Conservation (phyloP, 1,140 invertebrate species). For the Caenorhabditis remanei region DNA sequence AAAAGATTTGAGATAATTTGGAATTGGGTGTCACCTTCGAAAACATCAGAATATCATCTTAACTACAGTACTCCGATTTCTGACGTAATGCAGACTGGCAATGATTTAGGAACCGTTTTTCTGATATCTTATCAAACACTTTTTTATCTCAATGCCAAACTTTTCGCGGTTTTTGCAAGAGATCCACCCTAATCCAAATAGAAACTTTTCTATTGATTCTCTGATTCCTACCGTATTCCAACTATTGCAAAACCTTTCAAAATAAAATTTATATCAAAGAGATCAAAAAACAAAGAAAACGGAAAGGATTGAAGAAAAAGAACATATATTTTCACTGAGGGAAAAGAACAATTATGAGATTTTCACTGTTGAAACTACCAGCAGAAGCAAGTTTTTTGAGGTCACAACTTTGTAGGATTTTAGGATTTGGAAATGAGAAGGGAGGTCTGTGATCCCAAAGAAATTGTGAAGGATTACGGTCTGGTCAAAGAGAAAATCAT, state of each 20-base stretch:
- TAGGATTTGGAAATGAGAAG: constrained; percentile 32
- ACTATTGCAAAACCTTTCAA: background rate
- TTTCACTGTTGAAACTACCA: constrained; percentile 28
- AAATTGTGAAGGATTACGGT: background rate
- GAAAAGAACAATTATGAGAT: constrained; percentile 37
- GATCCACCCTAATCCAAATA: background rate
- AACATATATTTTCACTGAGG: background rate
- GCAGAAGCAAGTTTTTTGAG: constrained; percentile 18
- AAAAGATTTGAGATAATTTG: too few species aligned
- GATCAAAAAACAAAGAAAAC: background rate
- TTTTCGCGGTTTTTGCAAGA: constrained; percentile 4
- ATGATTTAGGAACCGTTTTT: background rate
- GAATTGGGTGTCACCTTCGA: background rate
- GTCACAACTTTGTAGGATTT: constrained; percentile 36
- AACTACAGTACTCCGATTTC: background rate
- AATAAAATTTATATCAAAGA: background rate
- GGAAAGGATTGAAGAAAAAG: background rate
- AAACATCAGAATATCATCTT: background rate
- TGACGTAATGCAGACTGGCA: background rate
- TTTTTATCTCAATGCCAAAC: constrained; percentile 38
- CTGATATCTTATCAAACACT: constrained; percentile 4
- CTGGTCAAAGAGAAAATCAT: background rate
- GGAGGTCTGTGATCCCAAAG: background rate
- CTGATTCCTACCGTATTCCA: constrained; percentile 1
- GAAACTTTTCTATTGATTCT: background rate